phyloP scores from a whole-genome alignment of 2,113 vertebrate species.

The Saccopteryx bilineata region DNA sequence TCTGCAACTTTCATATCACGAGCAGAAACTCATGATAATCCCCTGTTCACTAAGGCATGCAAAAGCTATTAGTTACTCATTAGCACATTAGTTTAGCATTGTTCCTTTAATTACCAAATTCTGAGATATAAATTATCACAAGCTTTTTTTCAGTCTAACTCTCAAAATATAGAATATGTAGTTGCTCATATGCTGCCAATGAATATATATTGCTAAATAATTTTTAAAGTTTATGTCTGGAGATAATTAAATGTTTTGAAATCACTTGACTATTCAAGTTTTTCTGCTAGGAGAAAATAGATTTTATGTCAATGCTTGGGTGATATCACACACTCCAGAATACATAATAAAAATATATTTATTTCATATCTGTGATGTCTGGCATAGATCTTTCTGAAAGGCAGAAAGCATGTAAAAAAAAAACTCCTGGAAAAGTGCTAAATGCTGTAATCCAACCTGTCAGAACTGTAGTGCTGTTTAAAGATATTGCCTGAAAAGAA shows the following conservation, averaged over 20 bases:
- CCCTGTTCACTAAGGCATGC: conserved; percentile 59
- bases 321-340: conserved; percentile 79
- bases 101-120: conserved; percentile 73
- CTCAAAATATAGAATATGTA: conserved; percentile 45
- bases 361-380: conserved; percentile 84
- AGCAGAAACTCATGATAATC: conserved; percentile 68
- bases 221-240: conserved; percentile 35
- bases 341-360: conserved; percentile 76
- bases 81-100: conserved; percentile 73
- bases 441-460: conserved; percentile 88
- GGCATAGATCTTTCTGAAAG: conserved; percentile 86
- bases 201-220: background rate
- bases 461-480: conserved; percentile 87
- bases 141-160: conserved; percentile 56
- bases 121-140: conserved; percentile 65
- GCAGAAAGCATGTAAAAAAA: conserved; percentile 86
- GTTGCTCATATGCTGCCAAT: conserved; percentile 1
- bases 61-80: conserved; percentile 75
- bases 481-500: conserved; percentile 88
- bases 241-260: conserved; percentile 15
- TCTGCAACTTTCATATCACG: conserved; percentile 68
- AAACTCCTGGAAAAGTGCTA: conserved; percentile 86
- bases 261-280: background rate
- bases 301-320: conserved; percentile 54
- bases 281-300: conserved; percentile 63